phyloP scores from a whole-genome alignment of 1,140 invertebrate genomes.

The Nephila pilipes region DNA sequence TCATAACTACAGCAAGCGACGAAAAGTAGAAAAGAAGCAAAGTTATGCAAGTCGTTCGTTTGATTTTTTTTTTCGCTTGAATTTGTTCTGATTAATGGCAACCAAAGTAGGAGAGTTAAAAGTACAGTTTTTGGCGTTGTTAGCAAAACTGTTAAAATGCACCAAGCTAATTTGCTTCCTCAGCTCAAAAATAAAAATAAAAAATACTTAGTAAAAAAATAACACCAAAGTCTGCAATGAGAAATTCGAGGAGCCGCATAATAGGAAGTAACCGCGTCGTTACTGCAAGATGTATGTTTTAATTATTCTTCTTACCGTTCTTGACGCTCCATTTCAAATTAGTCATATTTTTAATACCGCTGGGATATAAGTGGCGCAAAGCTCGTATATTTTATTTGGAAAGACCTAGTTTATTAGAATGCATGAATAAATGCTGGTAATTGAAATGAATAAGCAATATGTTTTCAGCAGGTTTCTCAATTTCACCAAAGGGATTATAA shows the following conservation, averaged over 20 bases:
- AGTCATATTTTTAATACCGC: constrained; percentile 33
- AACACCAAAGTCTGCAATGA: background rate
- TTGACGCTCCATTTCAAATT: constrained; percentile 14
- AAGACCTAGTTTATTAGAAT: background rate
- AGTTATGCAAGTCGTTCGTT: constrained; percentile 33
- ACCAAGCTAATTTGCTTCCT: constrained; percentile 37
- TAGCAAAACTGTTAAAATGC: constrained; percentile 50
- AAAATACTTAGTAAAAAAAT: constrained; percentile 6
- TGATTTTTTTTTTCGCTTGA: constrained; percentile 25
- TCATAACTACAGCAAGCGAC: background rate
- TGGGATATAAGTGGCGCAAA: background rate
- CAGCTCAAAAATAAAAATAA: constrained; percentile 9
- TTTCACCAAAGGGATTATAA: background rate
- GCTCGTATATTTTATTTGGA: constrained; percentile 39
- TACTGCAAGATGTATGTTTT: constrained; percentile 47
- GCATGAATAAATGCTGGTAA: constrained; percentile 18
- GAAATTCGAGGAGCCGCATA: constrained; percentile 7
- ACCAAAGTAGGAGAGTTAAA: constrained; percentile 49
- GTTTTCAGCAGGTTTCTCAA: background rate
- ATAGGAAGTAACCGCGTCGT: constrained; percentile 10
- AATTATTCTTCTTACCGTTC: constrained; percentile 30
- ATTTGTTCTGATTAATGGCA: constrained; percentile 62
- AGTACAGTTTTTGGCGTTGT: constrained; percentile 55
- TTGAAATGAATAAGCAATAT: constrained; percentile 16
- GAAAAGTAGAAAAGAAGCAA: background rate